Conservation (phyloP, 1,140 invertebrate species). For the Bombus affinis region DNA sequence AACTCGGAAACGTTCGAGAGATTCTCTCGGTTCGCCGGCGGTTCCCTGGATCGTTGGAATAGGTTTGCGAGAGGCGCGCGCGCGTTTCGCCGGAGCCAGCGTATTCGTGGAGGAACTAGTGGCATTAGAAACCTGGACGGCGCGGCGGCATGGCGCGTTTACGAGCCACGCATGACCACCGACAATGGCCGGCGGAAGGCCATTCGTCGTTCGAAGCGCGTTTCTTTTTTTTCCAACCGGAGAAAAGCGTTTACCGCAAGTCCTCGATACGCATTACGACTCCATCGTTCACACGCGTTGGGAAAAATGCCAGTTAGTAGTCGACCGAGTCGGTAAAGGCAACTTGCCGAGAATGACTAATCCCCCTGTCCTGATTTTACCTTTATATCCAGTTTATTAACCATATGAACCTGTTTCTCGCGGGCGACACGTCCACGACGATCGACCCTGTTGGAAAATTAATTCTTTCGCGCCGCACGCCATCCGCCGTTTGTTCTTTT, state of each 20-base stretch:
- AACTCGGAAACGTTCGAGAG: background rate
- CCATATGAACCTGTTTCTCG: constrained; percentile 4
- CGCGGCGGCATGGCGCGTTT: constrained; percentile 54
- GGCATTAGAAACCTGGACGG: constrained; percentile 65
- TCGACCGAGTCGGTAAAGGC: constrained; percentile 38
- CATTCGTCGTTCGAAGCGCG: constrained; percentile 60
- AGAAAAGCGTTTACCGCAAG: constrained; percentile 62
- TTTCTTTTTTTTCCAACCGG: constrained; percentile 53
- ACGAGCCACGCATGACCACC: constrained; percentile 69
- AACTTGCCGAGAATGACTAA: constrained; percentile 47
- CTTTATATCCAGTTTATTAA: constrained; percentile 16
- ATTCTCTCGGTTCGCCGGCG: too few relatives aligned
- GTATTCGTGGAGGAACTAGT: background rate
- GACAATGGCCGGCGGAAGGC: constrained; percentile 67
- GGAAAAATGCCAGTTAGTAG: constrained; percentile 60
- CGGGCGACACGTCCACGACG: background rate
- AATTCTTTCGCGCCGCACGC: background rate
- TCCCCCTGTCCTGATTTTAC: constrained; percentile 36
- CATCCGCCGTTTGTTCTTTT: too few relatives aligned
- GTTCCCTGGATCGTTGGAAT: background rate
- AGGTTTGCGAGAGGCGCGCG: constrained; percentile 1
- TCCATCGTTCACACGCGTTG: constrained; percentile 57
- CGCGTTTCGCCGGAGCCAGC: background rate
- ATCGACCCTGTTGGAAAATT: background rate
- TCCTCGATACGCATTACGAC: constrained; percentile 51